These are phyloP conservation scores for Chelonia mydas DNA, from an alignment of 2,797 vertebrate genomes.

Conservation along the genomic window DNA sequence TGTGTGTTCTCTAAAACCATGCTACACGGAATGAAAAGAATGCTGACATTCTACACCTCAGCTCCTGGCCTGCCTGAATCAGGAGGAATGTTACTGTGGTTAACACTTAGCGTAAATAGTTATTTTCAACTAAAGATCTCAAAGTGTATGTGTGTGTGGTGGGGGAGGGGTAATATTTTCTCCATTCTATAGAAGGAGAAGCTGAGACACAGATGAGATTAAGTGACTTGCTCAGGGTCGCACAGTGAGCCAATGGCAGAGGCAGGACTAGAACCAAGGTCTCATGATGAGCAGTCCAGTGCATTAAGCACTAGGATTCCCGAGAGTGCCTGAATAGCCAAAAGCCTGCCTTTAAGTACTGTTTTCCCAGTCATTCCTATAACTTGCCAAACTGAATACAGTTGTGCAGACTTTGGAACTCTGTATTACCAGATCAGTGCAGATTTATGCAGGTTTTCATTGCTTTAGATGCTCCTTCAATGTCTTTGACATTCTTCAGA, in stretches of 20 bases:
- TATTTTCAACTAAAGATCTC: neutral
- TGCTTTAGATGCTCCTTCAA: neutral
- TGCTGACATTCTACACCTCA: neutral
- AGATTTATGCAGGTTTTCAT: neutral
- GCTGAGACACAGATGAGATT: neutral
- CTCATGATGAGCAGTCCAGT: neutral
- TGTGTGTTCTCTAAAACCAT: neutral
- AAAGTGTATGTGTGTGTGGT: neutral
- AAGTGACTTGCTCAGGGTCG: neutral
- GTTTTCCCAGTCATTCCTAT: neutral
- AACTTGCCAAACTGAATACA: neutral
- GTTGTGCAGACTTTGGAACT: neutral
- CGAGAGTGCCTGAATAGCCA: neutral
- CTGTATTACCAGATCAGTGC: neutral
- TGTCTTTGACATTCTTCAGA: neutral
- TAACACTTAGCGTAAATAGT: neutral
- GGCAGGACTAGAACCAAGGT: neutral
- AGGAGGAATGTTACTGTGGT: neutral
- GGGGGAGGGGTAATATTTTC: neutral
- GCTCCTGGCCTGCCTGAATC: neutral
- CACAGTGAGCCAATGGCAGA: neutral
- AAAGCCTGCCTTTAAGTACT: neutral
- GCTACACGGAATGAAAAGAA: neutral
- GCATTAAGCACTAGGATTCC: neutral
- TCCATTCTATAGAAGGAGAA: neutral